Evolutionary conservation across 1,140 invertebrate species (phyloP), one percentile per base, ranked within the genome.

Genomic region (Drosophila parvula): DNA sequence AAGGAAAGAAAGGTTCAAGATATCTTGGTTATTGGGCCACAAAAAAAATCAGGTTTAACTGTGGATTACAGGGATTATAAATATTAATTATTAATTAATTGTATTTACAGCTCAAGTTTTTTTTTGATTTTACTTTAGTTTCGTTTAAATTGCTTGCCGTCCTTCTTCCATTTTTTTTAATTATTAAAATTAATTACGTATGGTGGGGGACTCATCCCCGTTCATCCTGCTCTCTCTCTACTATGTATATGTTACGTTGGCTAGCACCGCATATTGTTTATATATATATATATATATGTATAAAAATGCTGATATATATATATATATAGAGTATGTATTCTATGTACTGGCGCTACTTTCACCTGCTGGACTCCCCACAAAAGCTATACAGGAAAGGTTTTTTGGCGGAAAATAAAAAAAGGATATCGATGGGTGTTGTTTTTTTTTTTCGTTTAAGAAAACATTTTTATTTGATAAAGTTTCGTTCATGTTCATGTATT

Each of bases 381-480:
- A 38, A 57, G 64, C 68, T 70, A 70, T 56, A 70, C 41, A 73
- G 44, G 59, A 22, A 34, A 30, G 44, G 30, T 58, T 30, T 74
- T 18, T 74, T 58, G 48, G 65, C 36, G 47, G 48, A 48, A 56
- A 58, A 74, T 65, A 67, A 82, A 82, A 77, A 79, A 82, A 77
- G 79, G 79, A 70, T 78, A 63, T 83, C 80, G 81, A 71, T 81
- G 75, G 79, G 75, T 71, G 14, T 30, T 48, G 12, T 30, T 30
- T 48, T 63, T 76, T 71, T 74, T 86, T 85, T 85, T 79, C 80
- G 68, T 82, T 88, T 77, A 88, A 77, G 68, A 79, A 88, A 86
- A 77, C 68, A 88, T 82, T 86, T 85, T 86, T 85, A 86, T 86
- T 86, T 86, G 78, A 85, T 86, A 85, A 85, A 85, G 81, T 85